phyloP scores from a whole-genome alignment of 2,797 vertebrate species.

The Catamblyrhynchus diadema region DNA sequence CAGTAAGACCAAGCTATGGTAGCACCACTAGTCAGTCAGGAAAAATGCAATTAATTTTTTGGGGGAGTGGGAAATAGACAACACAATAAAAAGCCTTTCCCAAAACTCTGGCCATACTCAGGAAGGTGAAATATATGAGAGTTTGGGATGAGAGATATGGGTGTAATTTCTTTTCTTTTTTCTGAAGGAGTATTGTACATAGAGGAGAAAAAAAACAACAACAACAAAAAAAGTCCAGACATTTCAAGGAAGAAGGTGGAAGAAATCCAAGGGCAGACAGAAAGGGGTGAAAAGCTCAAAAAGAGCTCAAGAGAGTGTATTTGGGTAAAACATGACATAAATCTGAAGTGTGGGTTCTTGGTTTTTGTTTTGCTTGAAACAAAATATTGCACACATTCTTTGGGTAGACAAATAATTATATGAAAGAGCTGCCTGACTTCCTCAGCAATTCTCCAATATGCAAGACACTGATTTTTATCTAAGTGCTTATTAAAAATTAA shows the following conservation, averaged over 20 bases:
- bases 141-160: neutral
- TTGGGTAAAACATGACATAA: neutral
- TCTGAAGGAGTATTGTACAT: neutral
- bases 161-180: neutral
- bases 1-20: neutral
- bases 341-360: neutral
- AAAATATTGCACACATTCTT: neutral
- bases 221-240: neutral
- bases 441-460: neutral
- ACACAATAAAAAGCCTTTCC: neutral
- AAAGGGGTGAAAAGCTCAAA: neutral
- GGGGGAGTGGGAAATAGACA: fast-evolving
- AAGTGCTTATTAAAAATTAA: slow-evolving; percentile 41
- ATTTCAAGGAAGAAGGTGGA: neutral
- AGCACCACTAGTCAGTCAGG: neutral
- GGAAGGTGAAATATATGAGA: neutral
- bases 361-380: neutral
- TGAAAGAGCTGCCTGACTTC: neutral
- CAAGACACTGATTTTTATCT: neutral
- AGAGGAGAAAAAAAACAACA: neutral
- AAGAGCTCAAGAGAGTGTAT: neutral
- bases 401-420: neutral
- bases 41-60: neutral
- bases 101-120: neutral
- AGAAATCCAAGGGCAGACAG: neutral